phyloP scores from a whole-genome alignment of 2,113 vertebrate species.

The Dascyllus trimaculatus region DNA sequence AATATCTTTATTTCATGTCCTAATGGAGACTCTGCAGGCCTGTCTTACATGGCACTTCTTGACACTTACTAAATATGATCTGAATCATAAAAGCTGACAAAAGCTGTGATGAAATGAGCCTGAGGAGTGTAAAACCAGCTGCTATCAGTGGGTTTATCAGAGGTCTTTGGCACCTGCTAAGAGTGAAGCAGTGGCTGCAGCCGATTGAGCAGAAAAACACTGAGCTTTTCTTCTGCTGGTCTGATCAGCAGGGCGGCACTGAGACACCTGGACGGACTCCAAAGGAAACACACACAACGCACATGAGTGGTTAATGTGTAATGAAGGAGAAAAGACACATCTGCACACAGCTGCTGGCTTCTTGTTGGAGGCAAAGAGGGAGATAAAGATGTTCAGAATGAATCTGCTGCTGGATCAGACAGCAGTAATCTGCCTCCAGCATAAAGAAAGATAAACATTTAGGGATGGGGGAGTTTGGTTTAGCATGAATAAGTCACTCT shows the following conservation, averaged over 20 bases:
- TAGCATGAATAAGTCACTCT: no score
- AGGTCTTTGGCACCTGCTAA: slow-evolving; percentile 77
- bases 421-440: not conserved
- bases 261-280: slow-evolving; percentile 84
- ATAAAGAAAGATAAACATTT: no score
- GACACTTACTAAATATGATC: not conserved
- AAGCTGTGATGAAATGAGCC: not conserved
- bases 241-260: slow-evolving; percentile 76
- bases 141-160: not conserved
- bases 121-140: not conserved
- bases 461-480: no score
- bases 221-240: slow-evolving; percentile 87
- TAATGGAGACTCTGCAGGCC: not conserved
- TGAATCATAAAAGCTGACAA: not conserved
- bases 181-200: slow-evolving; percentile 83
- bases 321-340: slow-evolving; percentile 84
- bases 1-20: not conserved
- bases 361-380: slow-evolving; percentile 36
- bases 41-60: not conserved
- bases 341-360: slow-evolving; percentile 68
- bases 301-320: slow-evolving; percentile 77
- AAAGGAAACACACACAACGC: slow-evolving; percentile 56
- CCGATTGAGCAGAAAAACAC: slow-evolving; percentile 90
- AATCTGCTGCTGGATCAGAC: slow-evolving; percentile 28
- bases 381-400: slow-evolving; percentile 11